Evolutionary conservation across 2,888 invertebrate species (phyloP).

Genomic region (Spodoptera exigua): DNA sequence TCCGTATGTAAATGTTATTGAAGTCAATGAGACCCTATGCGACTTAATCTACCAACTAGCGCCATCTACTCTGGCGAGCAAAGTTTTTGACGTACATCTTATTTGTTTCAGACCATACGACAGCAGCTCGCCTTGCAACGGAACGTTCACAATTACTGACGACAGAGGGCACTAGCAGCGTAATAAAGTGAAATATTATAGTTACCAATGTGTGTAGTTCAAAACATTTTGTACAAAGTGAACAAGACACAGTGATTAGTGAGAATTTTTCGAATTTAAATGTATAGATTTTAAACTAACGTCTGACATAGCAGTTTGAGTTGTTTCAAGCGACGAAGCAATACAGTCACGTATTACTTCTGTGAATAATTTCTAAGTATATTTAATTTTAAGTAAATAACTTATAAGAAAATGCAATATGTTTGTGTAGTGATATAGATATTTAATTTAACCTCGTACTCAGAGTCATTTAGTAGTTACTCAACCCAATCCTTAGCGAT

Average conservation of each 20-base stretch:
- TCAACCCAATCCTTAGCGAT: too few relatives aligned
- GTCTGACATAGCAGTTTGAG: constrained; percentile 39
- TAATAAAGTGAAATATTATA: constrained; percentile 13
- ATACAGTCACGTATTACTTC: constrained; percentile 21
- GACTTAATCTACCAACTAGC: constrained; percentile 17
- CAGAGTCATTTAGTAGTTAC: too few relatives aligned
- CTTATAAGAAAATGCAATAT: constrained; percentile 42
- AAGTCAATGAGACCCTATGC: constrained; percentile 27
- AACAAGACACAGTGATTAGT: constrained; percentile 62
- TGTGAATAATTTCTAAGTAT: constrained; percentile 15
- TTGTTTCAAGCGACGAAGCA: constrained; percentile 33
- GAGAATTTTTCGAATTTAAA: constrained; percentile 68
- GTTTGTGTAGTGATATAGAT: constrained; percentile 35
- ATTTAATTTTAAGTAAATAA: constrained; percentile 31
- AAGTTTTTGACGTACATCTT: constrained; percentile 34
- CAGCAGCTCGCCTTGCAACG: constrained; percentile 76
- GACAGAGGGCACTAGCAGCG: constrained; percentile 79
- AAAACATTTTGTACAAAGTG: constrained; percentile 44
- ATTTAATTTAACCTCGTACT: too few relatives aligned
- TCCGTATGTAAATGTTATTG: constrained; percentile 38
- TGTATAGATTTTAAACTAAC: constrained; percentile 45
- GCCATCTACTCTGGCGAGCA: constrained; percentile 61
- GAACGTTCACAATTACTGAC: constrained; percentile 80
- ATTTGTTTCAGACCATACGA: constrained; percentile 72
- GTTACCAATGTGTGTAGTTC: constrained; percentile 35